A percentile compares a stretch with the other conserved stretches of the same genome.
Conservation (phyloP, 2,113 vertebrate genomes). For the Microtus richardsoni region DNA sequence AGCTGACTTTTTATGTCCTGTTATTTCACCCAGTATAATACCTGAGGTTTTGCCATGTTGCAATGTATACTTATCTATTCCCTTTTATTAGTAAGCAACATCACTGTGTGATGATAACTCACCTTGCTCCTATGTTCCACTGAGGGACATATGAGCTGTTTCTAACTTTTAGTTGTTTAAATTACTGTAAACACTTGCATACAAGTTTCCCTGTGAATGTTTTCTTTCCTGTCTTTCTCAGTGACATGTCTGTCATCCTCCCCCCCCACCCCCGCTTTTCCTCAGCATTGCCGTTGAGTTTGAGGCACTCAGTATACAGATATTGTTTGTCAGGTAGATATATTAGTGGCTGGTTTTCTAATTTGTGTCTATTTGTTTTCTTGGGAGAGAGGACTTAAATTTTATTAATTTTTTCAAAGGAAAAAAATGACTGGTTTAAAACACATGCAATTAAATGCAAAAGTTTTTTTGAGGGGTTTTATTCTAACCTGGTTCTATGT, state of each 20-base stretch:
- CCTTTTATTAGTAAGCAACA: background rate
- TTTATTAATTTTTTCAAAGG: slow-evolving; percentile 5
- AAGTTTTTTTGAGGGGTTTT: background rate
- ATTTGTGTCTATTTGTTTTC: slow-evolving; percentile 19
- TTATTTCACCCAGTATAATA: background rate
- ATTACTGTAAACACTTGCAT: background rate
- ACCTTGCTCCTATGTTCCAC: background rate
- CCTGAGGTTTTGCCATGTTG: background rate
- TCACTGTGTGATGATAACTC: background rate
- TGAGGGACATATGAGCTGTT: background rate
- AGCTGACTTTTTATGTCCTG: background rate
- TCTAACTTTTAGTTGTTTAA: background rate
- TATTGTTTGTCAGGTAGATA: background rate
- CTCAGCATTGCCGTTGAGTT: background rate
- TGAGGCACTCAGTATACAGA: background rate
- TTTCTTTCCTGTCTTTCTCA: background rate
- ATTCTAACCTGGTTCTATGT: background rate
- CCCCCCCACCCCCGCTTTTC: background rate
- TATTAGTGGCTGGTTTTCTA: background rate
- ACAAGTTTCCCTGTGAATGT: background rate
- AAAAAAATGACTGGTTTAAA: background rate
- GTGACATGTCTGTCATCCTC: background rate
- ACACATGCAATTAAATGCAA: background rate
- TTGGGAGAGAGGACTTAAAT: background rate
- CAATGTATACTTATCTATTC: background rate